Conservation (phyloP, 1,140 invertebrate genomes). For the Macrocentrus cingulum region DNA sequence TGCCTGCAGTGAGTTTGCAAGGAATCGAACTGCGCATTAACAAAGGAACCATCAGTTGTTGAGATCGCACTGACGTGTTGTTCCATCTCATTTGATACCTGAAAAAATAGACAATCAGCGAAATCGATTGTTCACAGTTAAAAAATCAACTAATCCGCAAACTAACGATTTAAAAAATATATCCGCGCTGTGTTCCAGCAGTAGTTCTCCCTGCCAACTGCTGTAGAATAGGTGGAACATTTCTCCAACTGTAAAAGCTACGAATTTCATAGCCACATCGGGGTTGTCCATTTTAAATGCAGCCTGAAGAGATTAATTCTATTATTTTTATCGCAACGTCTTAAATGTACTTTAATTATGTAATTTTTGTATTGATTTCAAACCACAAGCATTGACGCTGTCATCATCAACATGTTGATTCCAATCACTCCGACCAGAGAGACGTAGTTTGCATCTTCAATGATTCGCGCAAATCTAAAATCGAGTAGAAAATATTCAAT, state of each 20-base stretch:
- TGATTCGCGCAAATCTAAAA: slow-evolving; percentile 17
- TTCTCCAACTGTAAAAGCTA: slow-evolving; percentile 19
- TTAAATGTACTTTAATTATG: background rate
- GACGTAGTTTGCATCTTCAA: slow-evolving; percentile 23
- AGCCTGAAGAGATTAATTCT: slow-evolving; percentile 1
- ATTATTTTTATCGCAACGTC: background rate
- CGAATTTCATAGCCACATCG: slow-evolving; percentile 19
- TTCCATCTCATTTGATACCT: slow-evolving; percentile 18
- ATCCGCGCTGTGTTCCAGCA: slow-evolving; percentile 19
- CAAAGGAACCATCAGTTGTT: slow-evolving; percentile 28
- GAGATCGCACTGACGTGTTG: slow-evolving; percentile 15
- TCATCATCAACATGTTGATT: slow-evolving; percentile 26
- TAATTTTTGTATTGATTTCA: background rate
- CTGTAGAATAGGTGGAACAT: slow-evolving; percentile 24
- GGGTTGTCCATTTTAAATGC: slow-evolving; percentile 24
- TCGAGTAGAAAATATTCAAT: background rate
- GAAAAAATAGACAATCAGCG: too few species aligned
- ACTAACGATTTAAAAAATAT: slow-evolving; percentile 19
- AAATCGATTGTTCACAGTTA: too few species aligned
- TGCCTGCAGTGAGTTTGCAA: slow-evolving; percentile 25
- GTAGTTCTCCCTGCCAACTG: slow-evolving; percentile 25
- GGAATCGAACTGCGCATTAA: slow-evolving; percentile 25
- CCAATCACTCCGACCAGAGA: slow-evolving; percentile 18
- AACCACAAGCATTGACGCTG: slow-evolving; percentile 18
- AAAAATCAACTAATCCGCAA: too few species aligned